Conservation (phyloP, 2,797 vertebrate species). For the Typhlichthys eigenmanni region DNA sequence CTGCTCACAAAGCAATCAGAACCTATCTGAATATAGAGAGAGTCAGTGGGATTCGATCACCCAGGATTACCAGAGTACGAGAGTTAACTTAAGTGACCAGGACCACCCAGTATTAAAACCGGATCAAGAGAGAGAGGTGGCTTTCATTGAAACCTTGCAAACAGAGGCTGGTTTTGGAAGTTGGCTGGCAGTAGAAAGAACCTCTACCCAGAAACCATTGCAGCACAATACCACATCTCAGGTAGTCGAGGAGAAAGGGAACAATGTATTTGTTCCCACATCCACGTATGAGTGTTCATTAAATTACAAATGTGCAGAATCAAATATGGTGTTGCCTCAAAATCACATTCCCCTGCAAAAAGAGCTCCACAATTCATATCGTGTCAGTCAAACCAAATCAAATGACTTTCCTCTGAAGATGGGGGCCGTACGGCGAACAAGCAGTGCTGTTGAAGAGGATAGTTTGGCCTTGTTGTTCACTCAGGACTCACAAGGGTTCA, state of each 20-base stretch:
- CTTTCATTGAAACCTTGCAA: constrained; percentile 17
- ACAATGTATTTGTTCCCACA: constrained; percentile 9
- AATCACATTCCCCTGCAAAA: constrained; percentile 24
- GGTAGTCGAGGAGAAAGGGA: constrained; percentile 51
- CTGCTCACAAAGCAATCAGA: not conserved
- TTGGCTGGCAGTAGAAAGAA: constrained; percentile 15
- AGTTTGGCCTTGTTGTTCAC: constrained; percentile 78
- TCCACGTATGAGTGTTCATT: constrained; percentile 21
- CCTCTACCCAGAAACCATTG: constrained; percentile 55
- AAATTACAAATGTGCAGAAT: not conserved
- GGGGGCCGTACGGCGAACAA: not conserved
- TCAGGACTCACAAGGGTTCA: constrained; percentile 87
- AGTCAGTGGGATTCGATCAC: constrained; percentile 15
- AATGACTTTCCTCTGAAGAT: constrained; percentile 45
- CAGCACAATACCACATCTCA: constrained; percentile 16
- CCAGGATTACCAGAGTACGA: constrained; percentile 43
- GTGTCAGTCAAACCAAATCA: constrained; percentile 22
- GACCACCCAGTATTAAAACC: constrained; percentile 6
- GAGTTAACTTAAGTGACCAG: constrained; percentile 14
- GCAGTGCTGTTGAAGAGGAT: constrained; percentile 43
- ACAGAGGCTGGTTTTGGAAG: constrained; percentile 29
- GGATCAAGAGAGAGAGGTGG: not conserved
- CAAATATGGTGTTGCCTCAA: constrained; percentile 26
- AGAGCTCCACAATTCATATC: constrained; percentile 18
- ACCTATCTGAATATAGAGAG: constrained; percentile 6